phyloP scores from a whole-genome alignment of 2,888 invertebrate genomes.

The Himalopsyche kuldschensis region DNA sequence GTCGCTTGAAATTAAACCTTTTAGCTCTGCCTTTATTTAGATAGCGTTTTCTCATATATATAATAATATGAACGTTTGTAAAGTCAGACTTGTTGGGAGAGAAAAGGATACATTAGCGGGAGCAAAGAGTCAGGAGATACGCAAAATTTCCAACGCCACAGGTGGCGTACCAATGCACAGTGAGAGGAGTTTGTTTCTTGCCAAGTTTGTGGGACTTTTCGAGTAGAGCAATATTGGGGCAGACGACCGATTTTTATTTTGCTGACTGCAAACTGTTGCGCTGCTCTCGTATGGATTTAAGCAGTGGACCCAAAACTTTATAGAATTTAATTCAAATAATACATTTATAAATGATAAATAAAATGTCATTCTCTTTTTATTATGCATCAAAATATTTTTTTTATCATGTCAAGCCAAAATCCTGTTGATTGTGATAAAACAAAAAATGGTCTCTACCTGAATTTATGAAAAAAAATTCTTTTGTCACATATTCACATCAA shows the following conservation, averaged over 20 bases:
- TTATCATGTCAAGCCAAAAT: too few species aligned
- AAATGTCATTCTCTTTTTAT: too few species aligned
- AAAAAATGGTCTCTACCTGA: too few species aligned
- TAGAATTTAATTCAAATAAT: too few species aligned
- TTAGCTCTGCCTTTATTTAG: not conserved
- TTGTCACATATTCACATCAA: too few species aligned
- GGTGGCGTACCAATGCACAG: constrained; percentile 32
- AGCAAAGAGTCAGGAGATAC: constrained; percentile 7
- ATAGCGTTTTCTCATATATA: not conserved
- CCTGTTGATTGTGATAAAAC: too few species aligned
- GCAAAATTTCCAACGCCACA: constrained; percentile 38
- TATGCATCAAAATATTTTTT: too few species aligned
- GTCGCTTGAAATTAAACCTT: not conserved
- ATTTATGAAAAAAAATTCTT: too few species aligned
- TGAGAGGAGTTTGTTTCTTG: constrained; percentile 5
- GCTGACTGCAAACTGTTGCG: constrained; percentile 33
- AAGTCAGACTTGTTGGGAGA: constrained; percentile 2
- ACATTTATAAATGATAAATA: too few species aligned
- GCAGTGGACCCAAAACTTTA: not conserved
- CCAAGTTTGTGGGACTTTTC: not conserved
- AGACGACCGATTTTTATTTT: constrained; percentile 20
- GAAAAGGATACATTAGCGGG: constrained; percentile 8
- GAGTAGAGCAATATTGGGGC: not conserved
- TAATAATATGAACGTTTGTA: not conserved
- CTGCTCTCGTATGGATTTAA: constrained; percentile 11